A percentile compares a stretch with the other conserved stretches of the same genome.
These are phyloP conservation scores for Conops quadrifasciatus DNA, from an alignment of 2,888 invertebrate species.

Conservation along the genomic window DNA sequence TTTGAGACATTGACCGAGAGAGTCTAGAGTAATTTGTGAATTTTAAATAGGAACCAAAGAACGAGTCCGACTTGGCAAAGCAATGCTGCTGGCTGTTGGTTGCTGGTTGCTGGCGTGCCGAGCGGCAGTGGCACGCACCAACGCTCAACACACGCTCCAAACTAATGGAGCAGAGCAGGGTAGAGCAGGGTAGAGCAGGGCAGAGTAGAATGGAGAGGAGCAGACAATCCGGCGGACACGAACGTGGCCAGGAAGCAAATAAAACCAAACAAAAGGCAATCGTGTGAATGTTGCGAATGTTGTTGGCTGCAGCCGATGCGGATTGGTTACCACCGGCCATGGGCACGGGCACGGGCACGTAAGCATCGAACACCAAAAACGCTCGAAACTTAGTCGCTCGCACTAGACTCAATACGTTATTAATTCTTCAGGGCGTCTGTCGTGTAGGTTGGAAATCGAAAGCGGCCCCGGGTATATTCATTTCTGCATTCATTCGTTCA, in stretches of 20 bases:
- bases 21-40: conserved; percentile 56
- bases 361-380: conserved; percentile 52
- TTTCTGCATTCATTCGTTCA: conserved; percentile 9
- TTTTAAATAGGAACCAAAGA: conserved; percentile 61
- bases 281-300: neutral
- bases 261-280: conserved; percentile 25
- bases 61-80: conserved; percentile 17
- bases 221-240: conserved; percentile 50
- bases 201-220: conserved; percentile 28
- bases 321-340: neutral
- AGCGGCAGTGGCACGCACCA: neutral
- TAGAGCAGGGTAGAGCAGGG: too few species aligned
- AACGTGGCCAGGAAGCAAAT: conserved; percentile 57
- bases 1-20: conserved; percentile 25
- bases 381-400: conserved; percentile 7
- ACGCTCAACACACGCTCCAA: neutral
- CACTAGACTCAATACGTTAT: conserved; percentile 28
- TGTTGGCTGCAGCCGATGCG: conserved; percentile 12
- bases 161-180: neutral
- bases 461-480: conserved; percentile 33
- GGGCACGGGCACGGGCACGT: conserved; percentile 46
- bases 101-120: neutral
- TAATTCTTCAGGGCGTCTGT: conserved; percentile 34
- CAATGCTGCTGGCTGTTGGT: too few species aligned
- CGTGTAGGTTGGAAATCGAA: conserved; percentile 54